Evolutionary conservation across 2,888 invertebrate genomes (phyloP).

Genomic region (Agelastica alni): DNA sequence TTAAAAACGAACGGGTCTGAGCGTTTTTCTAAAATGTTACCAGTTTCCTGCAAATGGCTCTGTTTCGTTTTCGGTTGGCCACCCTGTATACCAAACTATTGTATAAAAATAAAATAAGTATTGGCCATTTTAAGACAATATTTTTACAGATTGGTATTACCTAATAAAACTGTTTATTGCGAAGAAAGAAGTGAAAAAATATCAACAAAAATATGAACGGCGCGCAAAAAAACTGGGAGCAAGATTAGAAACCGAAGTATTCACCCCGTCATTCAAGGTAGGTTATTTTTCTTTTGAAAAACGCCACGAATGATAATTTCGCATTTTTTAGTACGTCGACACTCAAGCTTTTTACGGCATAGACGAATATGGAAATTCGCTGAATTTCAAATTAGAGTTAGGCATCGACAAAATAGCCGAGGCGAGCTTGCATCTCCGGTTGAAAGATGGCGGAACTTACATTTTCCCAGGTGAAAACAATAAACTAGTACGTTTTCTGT

Average conservation of each 20-base stretch:
- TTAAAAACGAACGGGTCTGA: no score
- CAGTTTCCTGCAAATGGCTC: no score
- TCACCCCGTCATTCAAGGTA: conserved; percentile 48
- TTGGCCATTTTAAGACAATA: no score
- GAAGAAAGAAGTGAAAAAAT: conserved; percentile 40
- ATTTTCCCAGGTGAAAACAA: conserved; percentile 58
- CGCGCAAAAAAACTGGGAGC: conserved; percentile 28
- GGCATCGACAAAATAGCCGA: conserved; percentile 61
- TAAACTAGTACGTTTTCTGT: no score
- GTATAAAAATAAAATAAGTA: no score
- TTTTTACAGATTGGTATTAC: conserved; percentile 47
- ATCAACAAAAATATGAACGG: conserved; percentile 37
- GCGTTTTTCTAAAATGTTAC: no score
- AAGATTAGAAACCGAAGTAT: conserved; percentile 38
- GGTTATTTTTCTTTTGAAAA: neutral
- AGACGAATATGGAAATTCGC: conserved; percentile 62
- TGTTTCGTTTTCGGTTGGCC: no score
- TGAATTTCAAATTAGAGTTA: conserved; percentile 62
- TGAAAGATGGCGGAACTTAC: conserved; percentile 56
- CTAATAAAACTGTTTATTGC: conserved; percentile 45
- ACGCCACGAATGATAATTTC: neutral
- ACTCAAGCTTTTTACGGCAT: conserved; percentile 59
- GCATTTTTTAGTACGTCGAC: conserved; percentile 53
- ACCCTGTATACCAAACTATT: no score
- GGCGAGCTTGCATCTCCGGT: conserved; percentile 59